A percentile compares a stretch with the other conserved stretches of the same genome.
phyloP scores from a whole-genome alignment of 2,888 invertebrate species.

The Arctia plantaginis region DNA sequence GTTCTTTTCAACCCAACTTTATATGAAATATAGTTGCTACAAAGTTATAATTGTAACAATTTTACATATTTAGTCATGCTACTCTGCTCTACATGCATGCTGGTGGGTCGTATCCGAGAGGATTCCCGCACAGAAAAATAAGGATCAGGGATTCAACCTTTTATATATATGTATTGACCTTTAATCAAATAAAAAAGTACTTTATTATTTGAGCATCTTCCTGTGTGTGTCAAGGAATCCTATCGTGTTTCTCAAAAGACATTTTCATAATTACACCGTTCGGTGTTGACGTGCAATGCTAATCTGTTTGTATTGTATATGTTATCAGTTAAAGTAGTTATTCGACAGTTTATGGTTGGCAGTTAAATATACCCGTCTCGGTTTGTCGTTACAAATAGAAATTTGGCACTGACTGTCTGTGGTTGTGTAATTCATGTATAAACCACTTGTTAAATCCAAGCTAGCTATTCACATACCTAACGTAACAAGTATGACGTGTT shows the following conservation, averaged over 20 bases:
- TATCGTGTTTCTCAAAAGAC: not conserved
- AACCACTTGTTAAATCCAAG: conserved; percentile 80
- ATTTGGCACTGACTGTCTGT: conserved; percentile 85
- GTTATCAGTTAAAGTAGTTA: conserved; percentile 74
- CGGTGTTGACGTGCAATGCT: conserved; percentile 11
- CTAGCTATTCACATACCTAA: conserved; percentile 71
- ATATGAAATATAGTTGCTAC: not conserved
- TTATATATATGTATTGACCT: not conserved
- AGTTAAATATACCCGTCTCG: conserved; percentile 86
- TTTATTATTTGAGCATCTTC: not conserved
- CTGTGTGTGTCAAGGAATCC: not conserved
- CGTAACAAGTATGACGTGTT: conserved; percentile 55
- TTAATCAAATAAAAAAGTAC: not conserved
- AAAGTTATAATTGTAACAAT: not conserved
- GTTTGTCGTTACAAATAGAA: conserved; percentile 86
- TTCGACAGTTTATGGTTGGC: conserved; percentile 85
- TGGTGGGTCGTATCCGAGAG: no score
- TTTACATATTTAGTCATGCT: not conserved
- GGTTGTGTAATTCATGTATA: conserved; percentile 85
- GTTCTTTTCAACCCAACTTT: not conserved
- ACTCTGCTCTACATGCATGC: no score
- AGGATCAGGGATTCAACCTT: no score
- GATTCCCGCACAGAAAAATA: no score
- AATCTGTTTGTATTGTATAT: conserved; percentile 61
- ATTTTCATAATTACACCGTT: not conserved